Evolutionary conservation across 2,113 vertebrate genomes (phyloP), one percentile per base, ranked within the genome.

Genomic region (Macaca mulatta): DNA sequence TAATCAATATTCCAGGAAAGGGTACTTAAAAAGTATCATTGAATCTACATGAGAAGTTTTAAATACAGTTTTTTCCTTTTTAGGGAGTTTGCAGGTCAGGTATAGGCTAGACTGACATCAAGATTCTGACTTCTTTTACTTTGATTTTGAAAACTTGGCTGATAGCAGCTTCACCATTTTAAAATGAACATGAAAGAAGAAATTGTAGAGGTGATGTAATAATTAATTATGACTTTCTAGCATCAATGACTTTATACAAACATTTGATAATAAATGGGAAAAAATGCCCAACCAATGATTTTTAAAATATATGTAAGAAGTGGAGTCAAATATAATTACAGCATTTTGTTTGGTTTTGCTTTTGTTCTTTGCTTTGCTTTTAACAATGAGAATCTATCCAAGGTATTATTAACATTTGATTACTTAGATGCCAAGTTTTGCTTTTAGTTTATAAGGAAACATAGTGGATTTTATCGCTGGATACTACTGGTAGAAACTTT

Each of bases 1-100:
- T 22, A 38, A 38, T 72, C n/a, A 72, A 38, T 38, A 72, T 72
- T 72, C 69, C 69, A 72, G 69, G 35, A 72, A 72, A 22, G n/a
- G 8, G 17, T 18, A 72, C n/a, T 72, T 72, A 38, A 72, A n/a
- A 72, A 72, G n/a, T 70, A 38, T 38, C n/a, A 8, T 23, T n/a
- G 17, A 75, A 38, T 48, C 16, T 84, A 8, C 17, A 30, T 30
- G 23, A 6, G 22, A 10, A 85, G 23, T 77, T 38, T 93, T 30
- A 52, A 93, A 52, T 67, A 35, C 1, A 30, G 30, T 85, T 72
- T 50, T 50, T 91, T 55, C 78, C 30, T 45, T 27, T 97, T n/a
- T 88, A 99, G 99, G 99, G 97, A 98, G 98, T 97, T 98, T 99
- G 97, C 99, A 99, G 64, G 97, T 99, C 50, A 98, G 98, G 8